Evolutionary conservation across 37 sponge, comb jelly and placozoan species (phyloP).

Genomic region (Spongilla lacustris): DNA sequence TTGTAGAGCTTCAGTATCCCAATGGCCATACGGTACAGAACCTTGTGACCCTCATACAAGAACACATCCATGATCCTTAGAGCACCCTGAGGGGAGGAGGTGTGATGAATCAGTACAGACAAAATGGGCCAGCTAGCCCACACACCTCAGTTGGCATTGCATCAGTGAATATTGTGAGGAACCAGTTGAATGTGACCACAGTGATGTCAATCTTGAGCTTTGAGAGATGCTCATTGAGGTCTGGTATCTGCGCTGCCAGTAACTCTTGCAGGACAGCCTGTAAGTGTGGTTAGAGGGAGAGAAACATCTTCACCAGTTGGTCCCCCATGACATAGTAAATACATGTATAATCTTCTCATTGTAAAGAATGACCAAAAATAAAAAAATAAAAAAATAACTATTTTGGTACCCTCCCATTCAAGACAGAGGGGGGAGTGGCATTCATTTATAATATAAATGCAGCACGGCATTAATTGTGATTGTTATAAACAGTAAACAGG

Average conservation of each 20-base stretch:
- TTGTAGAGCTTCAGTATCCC: conserved; percentile 52
- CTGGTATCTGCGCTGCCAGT: conserved; percentile 52
- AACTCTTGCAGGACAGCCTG: conserved; percentile 57
- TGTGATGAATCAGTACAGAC: background rate
- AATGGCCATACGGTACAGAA: conserved; percentile 47
- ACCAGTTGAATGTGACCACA: conserved; percentile 79
- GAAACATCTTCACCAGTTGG: background rate
- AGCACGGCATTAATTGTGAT: too few species aligned
- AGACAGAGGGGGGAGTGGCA: too few species aligned
- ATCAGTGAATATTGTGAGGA: conserved; percentile 75
- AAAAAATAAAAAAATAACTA: too few species aligned
- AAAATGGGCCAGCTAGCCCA: background rate
- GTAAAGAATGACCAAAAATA: too few species aligned
- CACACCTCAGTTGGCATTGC: conserved; percentile 79
- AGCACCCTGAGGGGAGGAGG: conserved; percentile 28
- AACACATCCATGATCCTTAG: conserved; percentile 66
- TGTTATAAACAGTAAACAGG: too few species aligned
- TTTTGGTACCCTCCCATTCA: too few species aligned
- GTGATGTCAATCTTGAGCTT: conserved; percentile 58
- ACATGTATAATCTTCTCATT: too few species aligned
- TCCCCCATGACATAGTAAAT: background rate
- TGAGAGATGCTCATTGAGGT: conserved; percentile 37
- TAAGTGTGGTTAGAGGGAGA: background rate
- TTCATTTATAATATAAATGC: too few species aligned
- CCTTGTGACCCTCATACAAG: conserved; percentile 65